Evolutionary conservation across 2,113 vertebrate species (phyloP).

Genomic region (Kryptolebias marmoratus): DNA sequence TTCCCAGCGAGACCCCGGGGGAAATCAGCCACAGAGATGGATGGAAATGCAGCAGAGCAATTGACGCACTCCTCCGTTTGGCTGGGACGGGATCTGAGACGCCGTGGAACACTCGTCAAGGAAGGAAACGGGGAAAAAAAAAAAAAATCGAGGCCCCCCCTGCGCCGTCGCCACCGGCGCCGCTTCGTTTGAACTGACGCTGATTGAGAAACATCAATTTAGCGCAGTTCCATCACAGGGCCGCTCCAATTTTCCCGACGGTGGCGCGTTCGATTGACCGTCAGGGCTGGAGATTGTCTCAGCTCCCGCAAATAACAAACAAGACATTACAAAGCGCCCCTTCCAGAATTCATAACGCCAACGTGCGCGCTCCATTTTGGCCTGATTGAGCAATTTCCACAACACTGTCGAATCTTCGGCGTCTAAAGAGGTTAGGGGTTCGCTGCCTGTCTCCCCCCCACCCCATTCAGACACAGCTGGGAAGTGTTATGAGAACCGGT

Average conservation of each 20-base stretch:
- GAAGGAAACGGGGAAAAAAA: constrained; percentile 8
- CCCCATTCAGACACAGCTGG: constrained; percentile 33
- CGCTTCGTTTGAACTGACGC: constrained; percentile 11
- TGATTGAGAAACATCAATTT: constrained; percentile 40
- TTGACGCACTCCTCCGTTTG: constrained; percentile 69
- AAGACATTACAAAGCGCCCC: constrained; percentile 25
- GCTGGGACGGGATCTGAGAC: constrained; percentile 63
- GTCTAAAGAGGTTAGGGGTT: constrained; percentile 66
- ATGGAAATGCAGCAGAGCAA: constrained; percentile 71
- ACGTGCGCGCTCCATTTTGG: background rate
- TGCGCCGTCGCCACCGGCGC: background rate
- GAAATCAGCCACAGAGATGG: constrained; percentile 73
- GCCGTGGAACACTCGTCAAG: constrained; percentile 59
- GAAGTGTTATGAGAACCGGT: constrained; percentile 24
- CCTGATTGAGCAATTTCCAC: constrained; percentile 48
- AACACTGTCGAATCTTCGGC: constrained; percentile 47
- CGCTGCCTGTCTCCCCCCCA: constrained; percentile 20
- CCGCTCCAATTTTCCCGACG: constrained; percentile 24
- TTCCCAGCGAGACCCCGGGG: constrained; percentile 57
- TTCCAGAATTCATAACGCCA: constrained; percentile 10
- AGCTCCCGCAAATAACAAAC: constrained; percentile 13
- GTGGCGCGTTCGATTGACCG: constrained; percentile 35
- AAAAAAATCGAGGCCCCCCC: too few species aligned
- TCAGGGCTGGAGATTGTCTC: constrained; percentile 23
- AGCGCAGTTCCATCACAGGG: constrained; percentile 4